Evolutionary conservation across 2,888 invertebrate species (phyloP).

Genomic region (Nowickia ferox): DNA sequence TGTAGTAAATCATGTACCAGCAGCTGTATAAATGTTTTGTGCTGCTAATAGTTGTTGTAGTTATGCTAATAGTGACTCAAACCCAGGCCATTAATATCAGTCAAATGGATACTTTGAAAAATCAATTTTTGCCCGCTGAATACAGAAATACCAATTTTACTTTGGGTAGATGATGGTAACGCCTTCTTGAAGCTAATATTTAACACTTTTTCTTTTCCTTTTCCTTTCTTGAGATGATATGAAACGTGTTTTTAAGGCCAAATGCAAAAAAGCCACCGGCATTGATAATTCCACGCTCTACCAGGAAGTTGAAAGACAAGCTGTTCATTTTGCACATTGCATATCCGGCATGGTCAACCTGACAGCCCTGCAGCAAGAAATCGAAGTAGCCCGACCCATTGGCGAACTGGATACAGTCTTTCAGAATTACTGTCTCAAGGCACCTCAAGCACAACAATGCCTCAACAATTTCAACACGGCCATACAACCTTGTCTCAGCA

Average conservation of each 20-base stretch:
- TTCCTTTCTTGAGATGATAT: slow-evolving; percentile 83
- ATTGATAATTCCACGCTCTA: slow-evolving; percentile 84
- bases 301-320: slow-evolving; percentile 84
- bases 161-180: slow-evolving; percentile 73
- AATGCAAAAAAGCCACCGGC: slow-evolving; percentile 87
- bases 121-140: slow-evolving; percentile 79
- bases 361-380: slow-evolving; percentile 86
- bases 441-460: slow-evolving; percentile 83
- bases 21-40: slow-evolving; percentile 70
- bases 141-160: slow-evolving; percentile 78
- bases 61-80: slow-evolving; percentile 71
- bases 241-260: slow-evolving; percentile 85
- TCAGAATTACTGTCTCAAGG: slow-evolving; percentile 88
- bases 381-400: slow-evolving; percentile 87
- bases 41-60: slow-evolving; percentile 73
- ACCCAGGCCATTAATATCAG: slow-evolving; percentile 65
- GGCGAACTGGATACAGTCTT: slow-evolving; percentile 89
- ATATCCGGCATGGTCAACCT: slow-evolving; percentile 85
- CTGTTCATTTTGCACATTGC: slow-evolving; percentile 84
- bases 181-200: neutral
- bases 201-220: neutral
- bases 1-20: slow-evolving; percentile 52
- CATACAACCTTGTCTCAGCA: slow-evolving; percentile 87
- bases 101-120: slow-evolving; percentile 76
- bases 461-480: slow-evolving; percentile 85